phyloP scores from a whole-genome alignment of 2,888 invertebrate genomes.

The Philonicus albiceps region DNA sequence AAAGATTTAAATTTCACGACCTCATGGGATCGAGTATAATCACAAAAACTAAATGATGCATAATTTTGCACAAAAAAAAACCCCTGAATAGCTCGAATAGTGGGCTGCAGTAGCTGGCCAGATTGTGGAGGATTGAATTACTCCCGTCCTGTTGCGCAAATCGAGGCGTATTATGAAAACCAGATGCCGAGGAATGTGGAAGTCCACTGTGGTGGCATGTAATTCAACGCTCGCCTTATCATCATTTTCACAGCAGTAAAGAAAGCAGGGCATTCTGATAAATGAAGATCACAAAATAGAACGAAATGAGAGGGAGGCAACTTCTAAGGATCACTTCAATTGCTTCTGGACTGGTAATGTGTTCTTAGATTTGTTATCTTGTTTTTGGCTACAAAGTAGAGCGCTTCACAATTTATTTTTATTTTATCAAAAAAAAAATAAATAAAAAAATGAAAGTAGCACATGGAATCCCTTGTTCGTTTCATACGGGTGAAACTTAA shows the following conservation, averaged over 20 bases:
- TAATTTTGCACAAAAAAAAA: not conserved
- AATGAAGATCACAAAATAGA: not conserved
- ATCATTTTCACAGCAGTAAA: not conserved
- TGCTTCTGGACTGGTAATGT: not conserved
- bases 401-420: not conserved
- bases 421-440: not conserved
- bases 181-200: slow-evolving; percentile 4
- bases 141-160: not conserved
- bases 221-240: slow-evolving; percentile 3
- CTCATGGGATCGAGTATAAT: not conserved
- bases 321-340: not conserved
- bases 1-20: not conserved
- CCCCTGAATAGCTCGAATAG: not conserved
- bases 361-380: not conserved
- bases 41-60: not conserved
- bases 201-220: slow-evolving; percentile 21
- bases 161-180: slow-evolving; percentile 4
- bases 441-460: not conserved
- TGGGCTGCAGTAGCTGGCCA: not conserved
- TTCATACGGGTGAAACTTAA: not conserved
- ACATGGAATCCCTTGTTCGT: not conserved
- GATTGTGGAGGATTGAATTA: not conserved
- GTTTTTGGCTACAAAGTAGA: not conserved
- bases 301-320: not conserved
- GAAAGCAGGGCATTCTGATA: not conserved